Percentiles rank a stretch among this genome's conserved stretches.
These are phyloP conservation scores for Notodromas monacha DNA, from an alignment of 2,888 invertebrate genomes.

Conservation along the genomic window DNA sequence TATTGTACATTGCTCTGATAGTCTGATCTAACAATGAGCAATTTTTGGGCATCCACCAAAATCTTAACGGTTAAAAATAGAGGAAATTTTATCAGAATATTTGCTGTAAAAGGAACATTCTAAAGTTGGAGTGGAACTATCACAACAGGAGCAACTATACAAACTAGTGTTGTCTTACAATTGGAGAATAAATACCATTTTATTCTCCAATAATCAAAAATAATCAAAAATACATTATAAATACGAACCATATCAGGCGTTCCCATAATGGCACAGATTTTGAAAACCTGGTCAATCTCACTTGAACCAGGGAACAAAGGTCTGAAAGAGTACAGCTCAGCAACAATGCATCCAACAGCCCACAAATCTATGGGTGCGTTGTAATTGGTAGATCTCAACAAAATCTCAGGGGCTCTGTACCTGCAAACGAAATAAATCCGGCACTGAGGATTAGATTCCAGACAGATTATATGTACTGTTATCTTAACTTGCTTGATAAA, in stretches of 20 bases:
- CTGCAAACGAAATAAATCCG: no score
- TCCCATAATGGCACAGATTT: constrained; percentile 66
- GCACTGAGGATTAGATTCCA: no score
- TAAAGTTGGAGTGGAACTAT: no score
- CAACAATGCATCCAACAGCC: constrained; percentile 92
- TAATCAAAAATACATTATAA: no score
- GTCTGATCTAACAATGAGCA: no score
- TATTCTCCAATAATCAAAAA: constrained; percentile 1
- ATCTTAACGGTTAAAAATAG: no score
- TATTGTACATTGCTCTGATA: no score
- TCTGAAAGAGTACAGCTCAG: constrained; percentile 75
- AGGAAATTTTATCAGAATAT: no score
- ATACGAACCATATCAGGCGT: constrained; percentile 46
- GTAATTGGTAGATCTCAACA: constrained; percentile 75
- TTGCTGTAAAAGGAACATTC: no score
- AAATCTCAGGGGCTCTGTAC: constrained; percentile 73
- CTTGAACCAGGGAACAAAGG: constrained; percentile 85
- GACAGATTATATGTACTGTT: no score
- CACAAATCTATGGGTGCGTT: constrained; percentile 90
- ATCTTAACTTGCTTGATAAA: no score
- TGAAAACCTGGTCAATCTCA: constrained; percentile 84
- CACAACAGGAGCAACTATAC: constrained; percentile 1
- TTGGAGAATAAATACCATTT: background rate
- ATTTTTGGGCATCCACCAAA: no score
- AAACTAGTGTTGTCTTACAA: constrained; percentile 5